Conservation (phyloP, 2,888 invertebrate genomes). For the Machimus rusticus region DNA sequence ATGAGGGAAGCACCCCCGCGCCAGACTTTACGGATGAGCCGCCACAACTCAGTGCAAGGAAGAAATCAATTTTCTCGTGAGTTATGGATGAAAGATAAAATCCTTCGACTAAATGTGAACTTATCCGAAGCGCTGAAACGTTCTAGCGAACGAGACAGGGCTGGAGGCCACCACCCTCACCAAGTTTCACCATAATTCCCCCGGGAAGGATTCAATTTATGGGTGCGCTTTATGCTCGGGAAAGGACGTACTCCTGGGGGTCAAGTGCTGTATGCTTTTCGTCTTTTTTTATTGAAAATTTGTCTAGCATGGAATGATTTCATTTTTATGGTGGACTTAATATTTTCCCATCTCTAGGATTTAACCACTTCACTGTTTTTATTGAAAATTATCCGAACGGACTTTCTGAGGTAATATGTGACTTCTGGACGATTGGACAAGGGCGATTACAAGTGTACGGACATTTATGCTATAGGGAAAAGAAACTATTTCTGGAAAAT, state of each 20-base stretch:
- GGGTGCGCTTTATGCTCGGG: background rate
- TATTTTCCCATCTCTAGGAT: background rate
- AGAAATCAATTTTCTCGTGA: conserved; percentile 28
- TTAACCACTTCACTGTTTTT: background rate
- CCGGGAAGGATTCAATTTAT: conserved; percentile 1
- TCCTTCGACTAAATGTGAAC: conserved; percentile 20
- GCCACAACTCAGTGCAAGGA: conserved; percentile 8
- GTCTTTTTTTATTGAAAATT: background rate
- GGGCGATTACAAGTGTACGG: background rate
- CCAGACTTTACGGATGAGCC: background rate
- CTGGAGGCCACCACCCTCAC: background rate
- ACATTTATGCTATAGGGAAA: background rate
- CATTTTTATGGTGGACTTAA: background rate
- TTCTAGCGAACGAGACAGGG: background rate
- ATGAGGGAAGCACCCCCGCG: background rate
- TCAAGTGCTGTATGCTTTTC: conserved; percentile 2
- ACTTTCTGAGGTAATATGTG: background rate
- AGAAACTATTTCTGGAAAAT: background rate
- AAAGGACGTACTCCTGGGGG: background rate
- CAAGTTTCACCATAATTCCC: conserved; percentile 25
- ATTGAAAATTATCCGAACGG: background rate
- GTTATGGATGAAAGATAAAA: conserved; percentile 32
- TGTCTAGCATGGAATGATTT: background rate
- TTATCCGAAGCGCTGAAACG: background rate
- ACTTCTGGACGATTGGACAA: background rate